Evolutionary conservation across 2,797 vertebrate species (phyloP), one percentile per base, ranked within the genome.

Genomic region (Luscinia megarhynchos): DNA sequence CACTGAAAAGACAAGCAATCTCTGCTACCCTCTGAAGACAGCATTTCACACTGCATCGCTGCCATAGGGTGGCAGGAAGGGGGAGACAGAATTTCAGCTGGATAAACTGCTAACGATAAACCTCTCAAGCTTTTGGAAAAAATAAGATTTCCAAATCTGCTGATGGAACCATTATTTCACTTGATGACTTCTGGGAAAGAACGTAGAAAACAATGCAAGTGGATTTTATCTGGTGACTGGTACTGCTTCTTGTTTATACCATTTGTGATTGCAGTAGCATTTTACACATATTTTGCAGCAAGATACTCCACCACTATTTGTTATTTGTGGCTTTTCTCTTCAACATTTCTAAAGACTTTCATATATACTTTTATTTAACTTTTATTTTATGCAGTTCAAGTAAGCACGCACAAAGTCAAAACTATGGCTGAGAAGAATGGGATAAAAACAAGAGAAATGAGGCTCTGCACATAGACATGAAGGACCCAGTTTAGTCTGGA

Each of bases 31-130:
- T 72, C 89, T 95, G 82, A 89, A 93, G 95, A 53, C 79, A 84
- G 79, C 62, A 66, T 62, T 85, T 87, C 76, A 88, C 76, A 80
- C 57, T 85, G 81, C 89, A 87, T 14, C 68, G 23, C 6, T 57
- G 68, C 96, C 95, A 62, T 36, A 21, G 53, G 93, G 79, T 76
- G 93, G 95, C 96, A 97, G 97, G 91, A 96, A 66, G 87, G 45
- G 58, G 68, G 41, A 90, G 77, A 87, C 5, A 68, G 29, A 66
- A 57, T 48, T 78, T 59, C 77, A 81, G 66, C n/a, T 74, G 43
- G 26, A 84, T 30, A 61, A 81, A 82, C 32, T 38, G 48, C 50
- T 54, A 69, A 66, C 2, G 3, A 46, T 55, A 12, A 73, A 84
- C 70, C 85, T 82, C 84, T 69, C 69, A 84, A 84, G 73, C 73